These are phyloP conservation scores for Stramonita haemastoma DNA, from an alignment of 2,888 invertebrate species.

Conservation along the genomic window DNA sequence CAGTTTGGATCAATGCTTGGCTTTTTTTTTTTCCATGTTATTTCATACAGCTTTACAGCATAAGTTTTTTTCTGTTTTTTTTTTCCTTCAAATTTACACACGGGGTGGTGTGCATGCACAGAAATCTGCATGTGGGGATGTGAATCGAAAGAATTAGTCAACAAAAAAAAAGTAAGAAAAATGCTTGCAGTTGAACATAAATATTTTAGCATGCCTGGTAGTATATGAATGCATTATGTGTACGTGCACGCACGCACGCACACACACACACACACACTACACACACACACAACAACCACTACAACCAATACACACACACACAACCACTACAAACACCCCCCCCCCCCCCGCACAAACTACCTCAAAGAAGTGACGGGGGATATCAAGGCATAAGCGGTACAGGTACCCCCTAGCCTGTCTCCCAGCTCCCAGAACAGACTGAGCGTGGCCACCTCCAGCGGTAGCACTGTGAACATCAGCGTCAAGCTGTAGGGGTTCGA, in stretches of 20 bases:
- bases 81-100: not conserved
- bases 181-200: too few relatives aligned
- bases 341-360: slow-evolving; percentile 51
- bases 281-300: not conserved
- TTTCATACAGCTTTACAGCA: too few relatives aligned
- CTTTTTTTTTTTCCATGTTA: too few relatives aligned
- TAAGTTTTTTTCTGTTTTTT: too few relatives aligned
- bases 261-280: not conserved
- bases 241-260: not conserved
- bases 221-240: too few relatives aligned
- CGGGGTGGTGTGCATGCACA: too few relatives aligned
- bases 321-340: not conserved
- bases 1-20: too few relatives aligned
- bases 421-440: slow-evolving; percentile 75
- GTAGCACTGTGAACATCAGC: slow-evolving; percentile 68
- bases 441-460: slow-evolving; percentile 69
- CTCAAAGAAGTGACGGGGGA: slow-evolving; percentile 71
- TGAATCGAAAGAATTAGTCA: too few relatives aligned
- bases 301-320: not conserved
- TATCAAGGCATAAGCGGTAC: slow-evolving; percentile 76
- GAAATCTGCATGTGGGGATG: too few relatives aligned
- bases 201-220: too few relatives aligned
- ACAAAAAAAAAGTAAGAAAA: too few relatives aligned
- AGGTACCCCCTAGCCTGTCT: slow-evolving; percentile 75
- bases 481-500: slow-evolving; percentile 68